A percentile compares a stretch with the other conserved stretches of the same genome.
phyloP scores from a whole-genome alignment of 2,888 invertebrate species.

The Diarsia dahlii region DNA sequence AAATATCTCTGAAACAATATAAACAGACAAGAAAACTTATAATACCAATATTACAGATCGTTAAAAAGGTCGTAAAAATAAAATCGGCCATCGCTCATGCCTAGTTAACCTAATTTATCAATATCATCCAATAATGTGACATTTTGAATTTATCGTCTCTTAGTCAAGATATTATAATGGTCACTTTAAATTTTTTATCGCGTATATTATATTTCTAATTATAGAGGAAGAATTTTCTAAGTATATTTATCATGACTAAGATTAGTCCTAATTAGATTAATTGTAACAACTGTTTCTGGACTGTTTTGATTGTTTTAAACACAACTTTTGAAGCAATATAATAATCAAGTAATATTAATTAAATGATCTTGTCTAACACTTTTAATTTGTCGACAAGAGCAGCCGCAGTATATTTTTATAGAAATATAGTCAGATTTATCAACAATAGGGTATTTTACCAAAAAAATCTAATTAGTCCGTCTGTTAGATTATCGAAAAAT shows the following conservation, averaged over 20 bases:
- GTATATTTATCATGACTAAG: constrained; percentile 5
- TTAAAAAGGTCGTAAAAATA: constrained; percentile 62
- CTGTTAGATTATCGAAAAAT: no score
- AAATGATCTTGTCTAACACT: neutral
- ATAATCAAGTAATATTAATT: no score
- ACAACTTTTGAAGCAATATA: neutral
- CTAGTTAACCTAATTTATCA: constrained; percentile 55
- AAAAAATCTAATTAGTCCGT: no score
- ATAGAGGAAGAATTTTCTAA: constrained; percentile 9
- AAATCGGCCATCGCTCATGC: constrained; percentile 51
- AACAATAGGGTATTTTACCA: no score
- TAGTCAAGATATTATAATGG: constrained; percentile 45
- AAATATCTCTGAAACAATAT: constrained; percentile 54
- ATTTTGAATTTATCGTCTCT: constrained; percentile 45
- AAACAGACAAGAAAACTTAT: constrained; percentile 54
- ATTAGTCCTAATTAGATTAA: constrained; percentile 20
- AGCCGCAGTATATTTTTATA: neutral
- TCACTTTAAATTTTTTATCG: constrained; percentile 41
- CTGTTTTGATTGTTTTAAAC: neutral
- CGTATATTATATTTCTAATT: constrained; percentile 42
- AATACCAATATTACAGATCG: constrained; percentile 55
- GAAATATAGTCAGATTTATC: neutral
- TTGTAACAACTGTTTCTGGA: neutral
- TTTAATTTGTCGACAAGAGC: neutral
- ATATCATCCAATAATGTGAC: constrained; percentile 43